Evolutionary conservation across 2,797 vertebrate species (phyloP), one percentile per base, ranked within the genome.

Genomic region (Neosilurus mollespiculum): DNA sequence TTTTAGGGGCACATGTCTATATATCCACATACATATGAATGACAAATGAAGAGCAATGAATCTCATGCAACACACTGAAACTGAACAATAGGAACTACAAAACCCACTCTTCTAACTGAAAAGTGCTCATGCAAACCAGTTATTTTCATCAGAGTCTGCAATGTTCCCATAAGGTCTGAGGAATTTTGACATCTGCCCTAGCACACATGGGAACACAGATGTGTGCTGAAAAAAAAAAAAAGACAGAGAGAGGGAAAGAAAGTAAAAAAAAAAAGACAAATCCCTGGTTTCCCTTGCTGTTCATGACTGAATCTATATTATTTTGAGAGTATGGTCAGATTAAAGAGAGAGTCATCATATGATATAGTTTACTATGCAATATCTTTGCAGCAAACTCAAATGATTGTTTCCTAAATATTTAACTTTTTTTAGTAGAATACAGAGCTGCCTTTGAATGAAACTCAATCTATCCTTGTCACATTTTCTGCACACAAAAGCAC

Each of bases 111-210:
- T 62, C 18, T 59, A 81, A 81, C 56, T 61, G 56, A 30, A 75
- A 43, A 43, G 43, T 43, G 67, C 49, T 79, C n/a, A 79, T 37
- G 65, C 83, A 82, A 76, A 82, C 83, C 67, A 78, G 83, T 83
- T 88, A 76, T 86, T 88, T 86, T 85, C 83, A 83, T 85, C 85
- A 78, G 65, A 51, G 76, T 77, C 67, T 80, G 83, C 80, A 81
- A 83, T 58, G 80, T 86, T 88, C 88, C 88, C 88, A 86, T 82
- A 85, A 86, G 86, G 81, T 87, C 85, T 15, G 66, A 85, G 88
- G 88, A 88, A 88, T 88, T 87, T 88, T 88, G 86, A 88, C 88
- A 87, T 88, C 86, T 88, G 88, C 88, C 85, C 88, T 83, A 18
- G 76, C 83, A 88, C 86, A 88, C 88, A 87, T 86, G 83, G 88